Conservation (phyloP, 2,797 vertebrate species). For the Epinephelus awoara region DNA sequence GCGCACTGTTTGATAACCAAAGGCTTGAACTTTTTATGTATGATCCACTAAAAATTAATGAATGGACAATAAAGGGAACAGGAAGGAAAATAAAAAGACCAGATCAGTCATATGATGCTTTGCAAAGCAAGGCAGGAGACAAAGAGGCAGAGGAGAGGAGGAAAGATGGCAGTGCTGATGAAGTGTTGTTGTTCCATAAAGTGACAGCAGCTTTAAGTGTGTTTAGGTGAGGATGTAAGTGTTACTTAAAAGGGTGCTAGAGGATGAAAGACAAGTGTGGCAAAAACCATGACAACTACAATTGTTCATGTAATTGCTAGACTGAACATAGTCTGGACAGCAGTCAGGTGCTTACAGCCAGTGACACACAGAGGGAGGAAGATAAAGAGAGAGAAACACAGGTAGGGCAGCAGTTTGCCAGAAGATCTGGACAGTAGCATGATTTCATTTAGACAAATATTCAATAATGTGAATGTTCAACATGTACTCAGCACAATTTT, state of each 20-base stretch:
- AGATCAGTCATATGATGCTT: neutral
- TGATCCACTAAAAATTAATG: neutral
- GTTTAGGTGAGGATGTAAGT: conserved; percentile 39
- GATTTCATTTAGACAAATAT: neutral
- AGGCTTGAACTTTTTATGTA: neutral
- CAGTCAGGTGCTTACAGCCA: conserved; percentile 7
- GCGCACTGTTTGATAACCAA: neutral
- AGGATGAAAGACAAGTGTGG: conserved; percentile 59
- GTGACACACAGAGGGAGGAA: neutral
- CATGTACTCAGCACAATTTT: neutral
- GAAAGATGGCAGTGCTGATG: neutral
- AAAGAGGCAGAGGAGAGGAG: conserved; percentile 4
- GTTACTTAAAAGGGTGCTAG: conserved; percentile 58
- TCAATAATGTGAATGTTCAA: neutral
- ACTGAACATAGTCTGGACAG: conserved; percentile 5
- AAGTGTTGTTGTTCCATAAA: conserved; percentile 37
- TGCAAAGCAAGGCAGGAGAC: conserved; percentile 14
- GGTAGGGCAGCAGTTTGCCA: neutral
- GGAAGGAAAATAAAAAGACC: neutral
- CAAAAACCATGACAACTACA: conserved; percentile 48
- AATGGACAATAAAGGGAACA: neutral
- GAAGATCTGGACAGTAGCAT: neutral
- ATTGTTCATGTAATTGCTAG: conserved; percentile 61
- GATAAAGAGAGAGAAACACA: neutral
- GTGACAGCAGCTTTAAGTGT: conserved; percentile 44